A percentile compares a stretch with the other conserved stretches of the same genome.
Evolutionary conservation across 2,888 invertebrate species (phyloP).

Genomic region (Liposcelis brunnea): DNA sequence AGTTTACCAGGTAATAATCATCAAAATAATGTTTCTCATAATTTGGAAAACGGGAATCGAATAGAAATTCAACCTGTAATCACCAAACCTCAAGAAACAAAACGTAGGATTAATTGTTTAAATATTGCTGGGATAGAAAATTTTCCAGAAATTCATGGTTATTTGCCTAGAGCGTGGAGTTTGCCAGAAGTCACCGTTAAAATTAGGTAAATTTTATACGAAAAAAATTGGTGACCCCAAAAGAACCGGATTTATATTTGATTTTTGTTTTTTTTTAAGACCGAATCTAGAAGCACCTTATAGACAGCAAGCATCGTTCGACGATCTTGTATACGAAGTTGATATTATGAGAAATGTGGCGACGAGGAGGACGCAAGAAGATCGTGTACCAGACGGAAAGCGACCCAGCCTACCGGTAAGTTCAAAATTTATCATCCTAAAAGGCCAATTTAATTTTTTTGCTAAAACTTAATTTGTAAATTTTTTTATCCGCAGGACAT

Average conservation of each 20-base stretch:
- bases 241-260: too few relatives aligned
- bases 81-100: neutral
- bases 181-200: slow-evolving; percentile 38
- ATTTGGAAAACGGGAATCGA: too few relatives aligned
- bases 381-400: slow-evolving; percentile 17
- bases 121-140: slow-evolving; percentile 68
- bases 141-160: slow-evolving; percentile 48
- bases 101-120: slow-evolving; percentile 29
- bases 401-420: slow-evolving; percentile 27
- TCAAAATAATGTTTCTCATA: too few relatives aligned
- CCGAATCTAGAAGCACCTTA: slow-evolving; percentile 57
- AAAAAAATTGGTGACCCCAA: too few relatives aligned
- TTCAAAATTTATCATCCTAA: too few relatives aligned
- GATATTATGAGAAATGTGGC: slow-evolving; percentile 70
- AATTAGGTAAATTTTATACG: slow-evolving; percentile 23
- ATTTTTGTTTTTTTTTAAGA: slow-evolving; percentile 20
- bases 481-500: slow-evolving; percentile 18
- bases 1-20: too few relatives aligned
- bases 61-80: too few relatives aligned
- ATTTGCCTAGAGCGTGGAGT: slow-evolving; percentile 57
- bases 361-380: slow-evolving; percentile 30
- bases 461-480: neutral
- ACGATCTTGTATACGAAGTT: slow-evolving; percentile 59
- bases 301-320: slow-evolving; percentile 73
- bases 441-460: too few relatives aligned